Percentiles rank a stretch among this genome's conserved stretches.
These are phyloP conservation scores for Denticeps clupeoides DNA, from an alignment of 2,797 vertebrate species.

Conservation along the genomic window DNA sequence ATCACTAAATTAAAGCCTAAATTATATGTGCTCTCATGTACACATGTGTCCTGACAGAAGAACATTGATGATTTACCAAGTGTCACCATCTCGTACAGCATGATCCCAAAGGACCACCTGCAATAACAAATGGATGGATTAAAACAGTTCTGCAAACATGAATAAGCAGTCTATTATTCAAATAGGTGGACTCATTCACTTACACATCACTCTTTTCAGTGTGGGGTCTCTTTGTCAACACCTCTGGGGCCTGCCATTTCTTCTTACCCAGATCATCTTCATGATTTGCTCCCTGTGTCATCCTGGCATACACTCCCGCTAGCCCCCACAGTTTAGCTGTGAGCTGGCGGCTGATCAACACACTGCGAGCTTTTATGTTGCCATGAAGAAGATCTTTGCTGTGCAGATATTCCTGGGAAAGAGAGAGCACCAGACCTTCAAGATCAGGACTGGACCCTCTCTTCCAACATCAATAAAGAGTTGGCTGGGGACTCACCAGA, in stretches of 20 bases:
- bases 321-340: slow-evolving; percentile 79
- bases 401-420: slow-evolving; percentile 74
- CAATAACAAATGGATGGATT: slow-evolving; percentile 21
- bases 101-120: slow-evolving; percentile 90
- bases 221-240: slow-evolving; percentile 56
- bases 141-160: neutral
- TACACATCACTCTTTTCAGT: slow-evolving; percentile 74
- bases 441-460: no score
- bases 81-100: slow-evolving; percentile 87
- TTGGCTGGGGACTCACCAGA: slow-evolving; percentile 73
- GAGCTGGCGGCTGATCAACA: slow-evolving; percentile 66
- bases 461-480: no score
- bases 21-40: no score
- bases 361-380: slow-evolving; percentile 72
- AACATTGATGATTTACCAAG: slow-evolving; percentile 62
- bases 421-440: slow-evolving; percentile 5
- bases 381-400: slow-evolving; percentile 74
- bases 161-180: no score
- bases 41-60: no score
- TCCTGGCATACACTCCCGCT: slow-evolving; percentile 62
- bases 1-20: no score
- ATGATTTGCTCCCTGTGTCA: slow-evolving; percentile 34
- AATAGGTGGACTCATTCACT: no score
- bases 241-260: slow-evolving; percentile 89
- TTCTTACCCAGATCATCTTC: slow-evolving; percentile 49